These are phyloP conservation scores for Sebastes diaconus DNA, from an alignment of 2,797 vertebrate genomes.

Conservation along the genomic window DNA sequence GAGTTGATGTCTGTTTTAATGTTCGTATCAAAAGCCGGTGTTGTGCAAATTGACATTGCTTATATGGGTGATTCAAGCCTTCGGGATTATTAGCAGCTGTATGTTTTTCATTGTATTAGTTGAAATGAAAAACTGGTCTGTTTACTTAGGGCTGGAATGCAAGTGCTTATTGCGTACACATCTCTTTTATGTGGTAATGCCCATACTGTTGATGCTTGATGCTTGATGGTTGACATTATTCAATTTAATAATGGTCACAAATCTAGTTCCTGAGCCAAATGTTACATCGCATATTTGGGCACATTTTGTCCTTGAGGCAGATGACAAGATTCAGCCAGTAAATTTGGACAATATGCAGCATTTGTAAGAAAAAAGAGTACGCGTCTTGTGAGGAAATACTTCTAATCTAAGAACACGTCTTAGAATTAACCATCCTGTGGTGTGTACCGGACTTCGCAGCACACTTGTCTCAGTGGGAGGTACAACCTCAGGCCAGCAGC, in stretches of 20 bases:
- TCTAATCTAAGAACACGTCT: neutral
- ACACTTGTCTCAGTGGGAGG: neutral
- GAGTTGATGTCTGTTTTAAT: conserved; percentile 36
- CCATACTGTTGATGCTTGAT: neutral
- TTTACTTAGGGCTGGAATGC: neutral
- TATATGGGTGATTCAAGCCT: conserved; percentile 24
- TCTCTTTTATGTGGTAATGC: neutral
- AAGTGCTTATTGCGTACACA: neutral
- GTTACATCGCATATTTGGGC: neutral
- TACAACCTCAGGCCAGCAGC: neutral
- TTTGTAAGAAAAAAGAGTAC: too few relatives aligned
- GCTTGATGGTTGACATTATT: neutral
- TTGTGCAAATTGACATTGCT: conserved; percentile 23
- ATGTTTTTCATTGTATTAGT: neutral
- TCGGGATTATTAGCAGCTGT: conserved; percentile 4
- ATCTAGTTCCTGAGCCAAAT: too few relatives aligned
- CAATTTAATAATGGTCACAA: neutral
- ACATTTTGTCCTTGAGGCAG: neutral
- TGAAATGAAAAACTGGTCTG: neutral
- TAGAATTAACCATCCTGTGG: neutral
- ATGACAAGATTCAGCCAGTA: too few relatives aligned
- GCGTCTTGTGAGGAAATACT: neutral
- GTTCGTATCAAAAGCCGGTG: conserved; percentile 38
- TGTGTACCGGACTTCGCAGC: neutral
- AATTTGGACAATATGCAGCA: too few relatives aligned